phyloP scores from a whole-genome alignment of 2,113 vertebrate genomes.

The Sphyrna mokarran region DNA sequence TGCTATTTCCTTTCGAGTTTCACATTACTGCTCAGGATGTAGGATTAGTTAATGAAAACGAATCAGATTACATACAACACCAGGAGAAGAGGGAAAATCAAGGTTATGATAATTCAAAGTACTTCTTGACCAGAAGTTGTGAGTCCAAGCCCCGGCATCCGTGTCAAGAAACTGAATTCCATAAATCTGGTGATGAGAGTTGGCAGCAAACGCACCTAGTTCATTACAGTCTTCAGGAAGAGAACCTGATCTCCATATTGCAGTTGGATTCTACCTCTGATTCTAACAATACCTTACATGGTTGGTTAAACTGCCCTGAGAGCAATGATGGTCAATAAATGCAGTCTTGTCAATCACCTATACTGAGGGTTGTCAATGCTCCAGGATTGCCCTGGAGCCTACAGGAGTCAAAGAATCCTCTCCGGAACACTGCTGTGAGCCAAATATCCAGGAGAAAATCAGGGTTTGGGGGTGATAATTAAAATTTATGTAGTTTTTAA shows the following conservation, averaged over 20 bases:
- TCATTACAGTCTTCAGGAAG: not conserved
- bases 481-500: not conserved
- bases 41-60: not conserved
- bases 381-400: not conserved
- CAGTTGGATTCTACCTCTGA: not conserved
- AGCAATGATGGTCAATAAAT: not conserved
- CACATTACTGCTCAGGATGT: not conserved
- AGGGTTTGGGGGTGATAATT: not conserved
- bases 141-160: not conserved
- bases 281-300: not conserved
- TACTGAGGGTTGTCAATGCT: not conserved
- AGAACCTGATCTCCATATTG: not conserved
- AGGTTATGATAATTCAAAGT: not conserved
- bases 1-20: not conserved
- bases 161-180: not conserved
- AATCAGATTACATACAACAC: not conserved
- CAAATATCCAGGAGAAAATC: not conserved
- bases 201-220: not conserved
- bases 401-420: not conserved
- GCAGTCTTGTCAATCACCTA: not conserved
- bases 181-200: not conserved
- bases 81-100: not conserved
- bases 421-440: not conserved
- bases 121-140: not conserved
- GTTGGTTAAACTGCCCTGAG: not conserved